Conservation (phyloP, 2,888 invertebrate species). For the Platycheirus rosarum region DNA sequence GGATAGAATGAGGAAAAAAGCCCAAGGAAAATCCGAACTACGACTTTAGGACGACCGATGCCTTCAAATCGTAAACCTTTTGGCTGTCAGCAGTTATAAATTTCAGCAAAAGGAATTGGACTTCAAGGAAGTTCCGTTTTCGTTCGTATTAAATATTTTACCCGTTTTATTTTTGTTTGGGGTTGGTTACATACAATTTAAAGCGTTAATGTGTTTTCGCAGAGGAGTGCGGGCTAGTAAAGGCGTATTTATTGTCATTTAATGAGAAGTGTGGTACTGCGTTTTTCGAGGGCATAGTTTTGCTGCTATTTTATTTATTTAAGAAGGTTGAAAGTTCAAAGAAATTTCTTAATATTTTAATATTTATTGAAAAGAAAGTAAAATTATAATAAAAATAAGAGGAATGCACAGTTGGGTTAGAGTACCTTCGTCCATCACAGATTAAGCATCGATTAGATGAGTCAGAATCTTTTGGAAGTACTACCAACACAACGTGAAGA, state of each 20-base stretch:
- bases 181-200: slow-evolving; percentile 32
- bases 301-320: no score
- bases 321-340: no score
- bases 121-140: slow-evolving; percentile 65
- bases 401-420: no score
- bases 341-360: no score
- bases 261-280: neutral
- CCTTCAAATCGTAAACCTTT: slow-evolving; percentile 71
- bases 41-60: slow-evolving; percentile 29
- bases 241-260: neutral
- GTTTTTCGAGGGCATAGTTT: neutral
- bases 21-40: slow-evolving; percentile 45
- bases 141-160: slow-evolving; percentile 60
- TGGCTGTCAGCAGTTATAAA: slow-evolving; percentile 70
- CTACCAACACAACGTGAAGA: no score
- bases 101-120: slow-evolving; percentile 65
- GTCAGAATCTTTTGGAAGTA: no score
- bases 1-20: slow-evolving; percentile 24
- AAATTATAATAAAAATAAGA: no score
- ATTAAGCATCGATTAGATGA: no score
- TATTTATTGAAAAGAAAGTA: no score
- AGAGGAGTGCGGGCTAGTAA: neutral
- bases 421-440: no score
- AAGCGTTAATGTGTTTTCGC: slow-evolving; percentile 19
- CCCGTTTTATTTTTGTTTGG: slow-evolving; percentile 20